Base-by-base conservation (phyloP, 2,888 invertebrate species). In the Drosophila flavopinicola region DNA sequence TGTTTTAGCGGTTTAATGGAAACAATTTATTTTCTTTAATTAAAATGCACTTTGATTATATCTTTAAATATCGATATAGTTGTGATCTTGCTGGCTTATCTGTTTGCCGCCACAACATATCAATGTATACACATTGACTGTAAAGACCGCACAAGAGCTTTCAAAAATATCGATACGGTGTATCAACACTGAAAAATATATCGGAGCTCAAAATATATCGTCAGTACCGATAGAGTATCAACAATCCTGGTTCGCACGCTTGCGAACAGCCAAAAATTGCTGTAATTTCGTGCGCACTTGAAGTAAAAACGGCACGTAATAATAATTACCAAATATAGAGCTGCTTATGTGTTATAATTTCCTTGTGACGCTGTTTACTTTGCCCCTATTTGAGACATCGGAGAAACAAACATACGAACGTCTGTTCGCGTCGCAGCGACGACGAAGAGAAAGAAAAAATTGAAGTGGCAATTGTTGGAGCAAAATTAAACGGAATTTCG, bases 401-500 rank as follows among this genome's bases (percentile, higher is more conserved):
- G 29, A 52, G 41, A 32, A 54, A 52, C 45, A 32, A 54, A 38
- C 57, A 63, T 72, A 63, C 71, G 63, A 63, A 63, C 41, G 38
- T 37, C 25, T 54, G 44, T 56, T 67, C 63, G 71, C 72, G 59
- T 72, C 49, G 51, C 47, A 44, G 48, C 56, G 56, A 72, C 58
- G 59, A 59, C 52, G 58, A 32, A 51, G 53, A 48, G 44, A 27
- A 60, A 27, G 48, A 70, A 66, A 52, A 66, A 57, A 63, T 48
- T 72, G 47, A 61, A 72, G 66, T 58, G 51, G 72, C 35, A 53
- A 53, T 59, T 70, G 54, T 49, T 58, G 52, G 42, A 54, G 71
- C 47, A 65, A 66, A 70, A 78, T 66, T 69, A 58, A 78, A 75
- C 54, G 66, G 56, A 58, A 71, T 68, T 75, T 73, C 52, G 49